Base-by-base conservation (phyloP, 2,888 invertebrate species). In the Teleogryllus oceanicus region DNA sequence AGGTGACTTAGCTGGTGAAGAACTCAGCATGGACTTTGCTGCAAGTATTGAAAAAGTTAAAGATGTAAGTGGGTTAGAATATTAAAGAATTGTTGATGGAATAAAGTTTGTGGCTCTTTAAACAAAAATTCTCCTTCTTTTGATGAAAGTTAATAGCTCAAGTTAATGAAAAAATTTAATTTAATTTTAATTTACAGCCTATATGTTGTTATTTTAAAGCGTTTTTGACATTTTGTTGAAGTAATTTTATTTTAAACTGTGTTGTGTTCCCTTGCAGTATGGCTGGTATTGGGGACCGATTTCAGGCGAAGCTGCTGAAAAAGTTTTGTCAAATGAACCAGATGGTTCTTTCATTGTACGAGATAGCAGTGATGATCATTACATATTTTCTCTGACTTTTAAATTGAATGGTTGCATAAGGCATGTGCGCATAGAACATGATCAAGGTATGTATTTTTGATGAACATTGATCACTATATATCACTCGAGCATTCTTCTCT, bases 221-320 rank as follows among this genome's bases (percentile, higher is more conserved):
- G 10, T 11, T 37, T 21, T 76, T 76, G 11, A 37, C 8, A 37
- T 37, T 8, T 37, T 37, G 37, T 37, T 16, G n/a, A 74, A 78
- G 1, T 3, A 21, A 37, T 13, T 37, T n/a, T 37, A 20, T 81
- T 75, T 80, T 37, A 8, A 37, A 37, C 37, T 37, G 37, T 37
- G 37, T 37, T 37, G 37, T 80, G 24, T 82, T 82, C 84, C 21
- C 83, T 83, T 81, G 83, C 86, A 96, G 96, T 96, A 94, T 86
- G 96, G 96, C 76, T 97, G 97, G 97, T 97, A 97, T 86, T 97
- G 97, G 97, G 97, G 97, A 82, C 96, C 96, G 62, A 91, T 97
- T 85, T 95, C 96, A 49, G 94, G 96, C 80, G 96, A 96, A 87
- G 93, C 94, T 81, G 96, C 97, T 2, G 97, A 97, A 87, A 96